Evolutionary conservation across 1,140 invertebrate species (phyloP), one percentile per base, ranked within the genome.

Genomic region (Eriocheir sinensis): DNA sequence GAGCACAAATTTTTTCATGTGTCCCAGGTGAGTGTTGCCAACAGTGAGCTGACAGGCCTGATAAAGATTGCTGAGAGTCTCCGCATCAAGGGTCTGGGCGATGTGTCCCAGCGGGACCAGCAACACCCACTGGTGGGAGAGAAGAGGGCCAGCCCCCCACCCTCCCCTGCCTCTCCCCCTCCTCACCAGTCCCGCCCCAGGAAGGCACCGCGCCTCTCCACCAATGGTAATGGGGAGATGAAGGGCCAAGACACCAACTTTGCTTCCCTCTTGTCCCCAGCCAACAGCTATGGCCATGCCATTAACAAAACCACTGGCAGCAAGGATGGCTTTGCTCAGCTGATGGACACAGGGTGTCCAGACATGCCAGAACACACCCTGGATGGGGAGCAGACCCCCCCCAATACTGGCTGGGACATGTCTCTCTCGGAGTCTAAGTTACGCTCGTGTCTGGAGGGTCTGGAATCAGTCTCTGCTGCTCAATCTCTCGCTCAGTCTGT

Each of bases 21-120:
- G 21, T 79, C 44, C 8, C 81, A 99, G 97, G 99, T 99, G 94
- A 99, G 98, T 96, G 98, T 99, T 92, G 98, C 98, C 40, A 98
- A 99, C 96, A 98, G 99, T 95, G 98, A 99, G 96, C 98, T 99
- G 95, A 98, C 98, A 38, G 98, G 98, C 0, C 96, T 99, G 91
- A 97, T 99, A 3, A 98, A 98, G 96, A 98, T 99, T 88, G 98
- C 98, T 21, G 96, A 96, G 96, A 98, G 97, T 34, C 97, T 99
- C 4, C 99, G 99, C 96, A 98, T 99, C 95, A 97, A 98, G 34
- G 98, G 98, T 2, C 96, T 99, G 95, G 98, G 98, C 90, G 98
- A 99, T 96, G 98, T 99, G 21, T 98, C 94, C 21, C 95, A 96
- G 88, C 93, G 91, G 8, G 93, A 96, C 85, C 95, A 95, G 34